Evolutionary conservation across 2,113 vertebrate genomes (phyloP).

Genomic region (Thamnophis sirtalis): DNA sequence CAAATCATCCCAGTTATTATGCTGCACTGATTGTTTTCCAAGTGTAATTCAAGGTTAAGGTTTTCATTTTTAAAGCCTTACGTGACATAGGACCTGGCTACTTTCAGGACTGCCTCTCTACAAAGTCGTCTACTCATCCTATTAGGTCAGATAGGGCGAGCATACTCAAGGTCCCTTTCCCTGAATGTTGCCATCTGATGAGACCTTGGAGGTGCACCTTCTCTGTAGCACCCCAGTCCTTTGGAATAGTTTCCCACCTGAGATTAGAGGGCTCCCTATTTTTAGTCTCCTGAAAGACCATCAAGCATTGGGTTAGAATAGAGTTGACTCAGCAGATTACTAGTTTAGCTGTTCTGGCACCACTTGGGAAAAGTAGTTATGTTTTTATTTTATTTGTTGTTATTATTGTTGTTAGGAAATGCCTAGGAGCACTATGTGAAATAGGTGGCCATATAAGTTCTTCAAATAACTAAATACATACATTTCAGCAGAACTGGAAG

Average conservation of each 20-base stretch:
- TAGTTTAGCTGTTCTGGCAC: not conserved
- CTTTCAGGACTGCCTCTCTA: not conserved
- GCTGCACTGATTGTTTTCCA: not conserved
- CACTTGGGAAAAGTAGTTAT: not conserved
- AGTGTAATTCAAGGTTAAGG: not conserved
- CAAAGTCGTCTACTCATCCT: not conserved
- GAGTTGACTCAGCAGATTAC: not conserved
- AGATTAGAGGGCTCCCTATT: not conserved
- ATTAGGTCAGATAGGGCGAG: not conserved
- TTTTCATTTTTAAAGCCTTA: not conserved
- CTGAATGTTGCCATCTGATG: not conserved
- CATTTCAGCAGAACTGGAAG: not conserved
- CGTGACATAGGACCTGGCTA: not conserved
- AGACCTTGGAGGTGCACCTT: not conserved
- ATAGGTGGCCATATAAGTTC: not conserved
- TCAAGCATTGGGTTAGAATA: not conserved
- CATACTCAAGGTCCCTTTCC: not conserved
- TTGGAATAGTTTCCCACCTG: not conserved
- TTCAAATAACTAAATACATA: not conserved
- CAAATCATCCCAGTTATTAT: not conserved
- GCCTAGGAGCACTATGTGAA: not conserved
- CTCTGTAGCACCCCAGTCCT: not conserved
- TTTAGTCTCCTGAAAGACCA: not conserved
- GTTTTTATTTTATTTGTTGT: not conserved
- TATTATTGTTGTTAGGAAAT: not conserved